Evolutionary conservation across 2,113 vertebrate species (phyloP), one percentile per base, ranked within the genome.

Genomic region (Alces alces): DNA sequence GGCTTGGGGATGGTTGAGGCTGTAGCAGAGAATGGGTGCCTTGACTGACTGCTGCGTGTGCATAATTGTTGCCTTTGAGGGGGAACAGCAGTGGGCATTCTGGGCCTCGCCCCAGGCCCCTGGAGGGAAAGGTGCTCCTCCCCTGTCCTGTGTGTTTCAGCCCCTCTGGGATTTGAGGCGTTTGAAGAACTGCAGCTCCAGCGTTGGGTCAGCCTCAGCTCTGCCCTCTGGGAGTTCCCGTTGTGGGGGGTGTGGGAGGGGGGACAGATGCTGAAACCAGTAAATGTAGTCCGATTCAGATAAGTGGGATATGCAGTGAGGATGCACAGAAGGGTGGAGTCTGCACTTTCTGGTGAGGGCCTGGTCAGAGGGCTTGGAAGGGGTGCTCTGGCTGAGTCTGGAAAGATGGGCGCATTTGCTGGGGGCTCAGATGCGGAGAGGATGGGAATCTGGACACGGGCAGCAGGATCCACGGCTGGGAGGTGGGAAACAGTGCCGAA

Each of bases 161-260:
- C 83, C 27, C 55, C 47, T 73, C 36, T 78, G 39, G 39, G 73
- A 57, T 91, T 39, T 21, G 19, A 43, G 61, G 10, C n/a, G 27
- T 90, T 58, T 91, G 57, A 86, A 27, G 66, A 64, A 47, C 93
- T 82, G 54, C 33, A 58, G 80, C 36, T 25, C 43, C 79, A 80
- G 50, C 23, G 28, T 45, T 30, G 28, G 45, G 73, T 61, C 60
- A 76, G 13, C 43, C 6, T 13, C 5, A 6, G 82, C 28, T 73
- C 36, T 86, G 66, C 57, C 50, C 19, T 70, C 43, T 9, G 86
- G 86, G 57, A 47, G 52, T 61, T 94, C 43, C 86, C 90, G 16
- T 52, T 87, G 16, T 85, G 9, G 47, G 33, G 3, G 11, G 3
- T 79, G 27, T 47, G 7, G 13, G 45, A 17, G 28, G 8, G 66